Evolutionary conservation across 2,888 invertebrate species (phyloP), one percentile per base, ranked within the genome.

Genomic region (Nymphalis c-album): DNA sequence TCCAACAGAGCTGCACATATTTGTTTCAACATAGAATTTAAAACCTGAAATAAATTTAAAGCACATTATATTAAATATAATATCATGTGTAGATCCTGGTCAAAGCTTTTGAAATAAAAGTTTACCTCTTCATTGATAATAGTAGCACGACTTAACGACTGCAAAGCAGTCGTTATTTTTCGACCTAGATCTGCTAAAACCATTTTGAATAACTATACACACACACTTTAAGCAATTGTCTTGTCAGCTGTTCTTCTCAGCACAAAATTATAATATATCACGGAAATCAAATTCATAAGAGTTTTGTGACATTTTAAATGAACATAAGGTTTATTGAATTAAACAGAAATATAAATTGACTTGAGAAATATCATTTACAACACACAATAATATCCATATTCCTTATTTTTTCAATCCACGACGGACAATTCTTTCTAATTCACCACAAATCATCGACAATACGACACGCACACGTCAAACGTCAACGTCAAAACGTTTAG

Each of bases 151-250:
- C 98, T 99, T 76, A 99, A 93, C 64, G 98, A 98, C 87, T 98
- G 97, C 90, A 99, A 93, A 73, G 99, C 99, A 90, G 98, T 97
- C 83, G 99, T 99, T 86, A 99, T 99, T 94, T 99, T 99, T 85
- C 99, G 96, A 85, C 99, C 99, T 88, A 99, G 95, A 94, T 99
- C 99, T 82, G 99, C 99, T 95, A 99, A 97, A 88, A 99, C 99
- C 99, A 99, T 99, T 86, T 94, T 95, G 85, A 74, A 77, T 73
- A 73, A 71, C 73, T 77, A 74, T 68, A 69, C 69, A 55, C 69
- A 55, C 55, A 66, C 67, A 64, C 58, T 57, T 46, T 60, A 67
- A 63, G 57, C 66, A 53, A 57, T 71, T 61, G 45, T 58, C 51
- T 17, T 67, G 68, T 73, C 66, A 66, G 67, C 63, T 70, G 69